Base-by-base conservation (phyloP, 2,113 vertebrate genomes). In the Clarias gariepinus region DNA sequence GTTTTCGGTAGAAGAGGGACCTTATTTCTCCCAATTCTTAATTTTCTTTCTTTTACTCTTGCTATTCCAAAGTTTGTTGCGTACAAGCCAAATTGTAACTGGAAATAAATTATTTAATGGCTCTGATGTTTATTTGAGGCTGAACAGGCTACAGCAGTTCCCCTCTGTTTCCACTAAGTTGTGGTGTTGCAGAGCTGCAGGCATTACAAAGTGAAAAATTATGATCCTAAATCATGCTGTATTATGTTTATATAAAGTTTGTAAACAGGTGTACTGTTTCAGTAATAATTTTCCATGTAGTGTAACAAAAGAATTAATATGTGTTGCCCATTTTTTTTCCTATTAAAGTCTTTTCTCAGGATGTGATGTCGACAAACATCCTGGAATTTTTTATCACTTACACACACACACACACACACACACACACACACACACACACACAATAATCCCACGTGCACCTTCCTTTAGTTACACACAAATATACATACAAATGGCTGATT, bases 301-400 rank as follows among this genome's bases (percentile, higher is more conserved):
- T 47, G 18, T 81, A 16, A 71, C 63, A 28, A 16, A 78, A 84
- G 77, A 76, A 21, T 87, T 79, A 87, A 89, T 81, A 63, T 63
- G 61, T 53, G 76, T 84, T 89, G 73, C 87, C 85, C 77, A 23
- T 18, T 83, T 82, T 84, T 85, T 88, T 90, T 91, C 88, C 89
- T 87, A 61, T 87, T 79, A 78, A 3, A 25, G 69, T 52, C n/a
- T 33, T 28, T 80, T 77, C 73, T n/a, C 53, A 86, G 87, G 90
- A 91, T 88, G 84, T 87, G 87, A 91, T 90, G 88, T 77, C 86
- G 88, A 86, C 86, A 91, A 88, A 89, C 91, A 89, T 91, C 89
- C 90, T 91, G 85, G 82, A 87, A 60, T 89, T 88, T 92, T 92
- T 91, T 85, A 82, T 18, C 53, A 47, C 47, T 47, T 30, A 28